Evolutionary conservation across 2,113 vertebrate genomes (phyloP).

Genomic region (Phylloscopus trochilus): DNA sequence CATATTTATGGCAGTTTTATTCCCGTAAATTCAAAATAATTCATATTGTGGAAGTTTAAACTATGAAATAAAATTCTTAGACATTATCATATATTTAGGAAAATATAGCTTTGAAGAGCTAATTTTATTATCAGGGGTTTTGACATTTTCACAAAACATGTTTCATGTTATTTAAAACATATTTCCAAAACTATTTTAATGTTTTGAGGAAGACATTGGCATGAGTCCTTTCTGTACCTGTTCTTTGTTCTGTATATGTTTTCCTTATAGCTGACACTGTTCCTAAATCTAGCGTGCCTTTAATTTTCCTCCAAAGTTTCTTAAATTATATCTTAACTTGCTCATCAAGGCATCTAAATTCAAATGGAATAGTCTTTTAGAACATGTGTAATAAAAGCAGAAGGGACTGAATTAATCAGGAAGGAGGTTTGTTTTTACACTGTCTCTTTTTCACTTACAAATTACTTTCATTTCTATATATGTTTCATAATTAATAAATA

Average conservation of each 20-base stretch:
- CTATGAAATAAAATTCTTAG: neutral
- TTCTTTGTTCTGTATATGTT: neutral
- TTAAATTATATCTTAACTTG: neutral
- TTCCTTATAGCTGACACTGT: neutral
- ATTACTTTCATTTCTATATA: neutral
- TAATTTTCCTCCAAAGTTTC: neutral
- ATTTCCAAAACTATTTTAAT: slow-evolving; percentile 8
- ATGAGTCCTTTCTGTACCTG: neutral
- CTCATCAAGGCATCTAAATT: neutral
- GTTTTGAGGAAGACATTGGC: neutral
- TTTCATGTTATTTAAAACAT: neutral
- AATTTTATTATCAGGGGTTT: neutral
- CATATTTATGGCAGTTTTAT: neutral
- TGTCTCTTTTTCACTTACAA: neutral
- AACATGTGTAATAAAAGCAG: neutral
- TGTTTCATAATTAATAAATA: neutral
- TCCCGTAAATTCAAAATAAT: neutral
- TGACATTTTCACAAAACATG: neutral
- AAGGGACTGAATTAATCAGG: neutral
- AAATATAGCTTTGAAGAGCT: neutral
- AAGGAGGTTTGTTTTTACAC: neutral
- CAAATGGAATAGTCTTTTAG: neutral
- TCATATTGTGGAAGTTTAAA: neutral
- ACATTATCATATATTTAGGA: neutral
- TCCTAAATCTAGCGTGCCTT: neutral